phyloP scores from a whole-genome alignment of 2,113 vertebrate species.

The Daphoenositta chrysoptera region DNA sequence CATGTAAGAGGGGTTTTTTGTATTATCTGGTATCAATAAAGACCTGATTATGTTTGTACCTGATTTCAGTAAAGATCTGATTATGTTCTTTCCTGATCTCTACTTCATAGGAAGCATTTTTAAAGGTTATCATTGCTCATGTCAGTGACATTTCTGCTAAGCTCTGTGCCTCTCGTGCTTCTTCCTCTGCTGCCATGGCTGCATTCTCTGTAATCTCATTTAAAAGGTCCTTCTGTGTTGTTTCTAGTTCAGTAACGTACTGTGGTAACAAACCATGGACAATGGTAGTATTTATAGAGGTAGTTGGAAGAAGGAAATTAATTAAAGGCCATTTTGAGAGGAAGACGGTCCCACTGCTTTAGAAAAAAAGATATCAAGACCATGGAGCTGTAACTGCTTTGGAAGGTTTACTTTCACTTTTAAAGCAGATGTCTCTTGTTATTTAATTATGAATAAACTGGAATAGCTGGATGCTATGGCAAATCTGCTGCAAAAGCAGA shows the following conservation, averaged over 20 bases:
- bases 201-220: background rate
- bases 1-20: fast-evolving
- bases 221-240: background rate
- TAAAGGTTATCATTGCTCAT: background rate
- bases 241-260: background rate
- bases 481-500: background rate
- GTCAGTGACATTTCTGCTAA: background rate
- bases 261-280: background rate
- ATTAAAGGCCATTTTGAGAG: background rate
- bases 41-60: background rate
- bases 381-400: background rate
- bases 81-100: background rate
- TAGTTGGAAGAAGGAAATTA: background rate
- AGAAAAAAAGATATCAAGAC: background rate
- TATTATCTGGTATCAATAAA: background rate
- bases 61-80: background rate
- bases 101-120: background rate
- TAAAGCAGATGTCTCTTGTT: background rate
- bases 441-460: background rate
- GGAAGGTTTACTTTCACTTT: background rate
- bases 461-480: background rate
- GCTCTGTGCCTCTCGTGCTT: background rate
- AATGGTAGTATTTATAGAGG: background rate
- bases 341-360: background rate
- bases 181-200: background rate